These are phyloP conservation scores for Paramuricea clavata DNA, from an alignment of 92 coral and sea anemone species.

Conservation along the genomic window DNA sequence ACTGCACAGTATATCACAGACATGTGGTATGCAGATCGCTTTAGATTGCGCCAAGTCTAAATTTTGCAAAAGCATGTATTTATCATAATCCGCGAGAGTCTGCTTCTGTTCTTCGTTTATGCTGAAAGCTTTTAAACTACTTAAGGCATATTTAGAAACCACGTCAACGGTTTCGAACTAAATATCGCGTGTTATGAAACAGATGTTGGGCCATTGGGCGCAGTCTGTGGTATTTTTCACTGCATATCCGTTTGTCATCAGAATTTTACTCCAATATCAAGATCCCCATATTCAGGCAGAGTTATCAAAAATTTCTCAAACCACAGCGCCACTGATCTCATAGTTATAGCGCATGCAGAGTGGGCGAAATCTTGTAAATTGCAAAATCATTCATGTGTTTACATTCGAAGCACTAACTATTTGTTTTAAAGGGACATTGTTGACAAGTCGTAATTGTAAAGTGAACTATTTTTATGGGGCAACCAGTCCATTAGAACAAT, in stretches of 20 bases:
- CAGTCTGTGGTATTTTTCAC: not conserved
- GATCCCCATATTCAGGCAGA: not conserved
- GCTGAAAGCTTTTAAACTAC: not conserved
- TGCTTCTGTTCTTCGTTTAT: not conserved
- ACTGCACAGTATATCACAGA: too few species aligned
- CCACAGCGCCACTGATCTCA: too few species aligned
- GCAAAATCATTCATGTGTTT: slow-evolving; percentile 1
- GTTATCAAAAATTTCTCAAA: not conserved
- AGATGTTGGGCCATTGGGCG: not conserved
- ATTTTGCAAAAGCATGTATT: not conserved
- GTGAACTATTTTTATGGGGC: not conserved
- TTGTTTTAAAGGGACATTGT: not conserved
- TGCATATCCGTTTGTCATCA: slow-evolving; percentile 2
- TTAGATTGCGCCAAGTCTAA: not conserved
- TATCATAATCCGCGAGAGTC: not conserved
- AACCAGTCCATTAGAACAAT: not conserved
- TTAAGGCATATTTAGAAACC: not conserved
- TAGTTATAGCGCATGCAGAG: too few species aligned
- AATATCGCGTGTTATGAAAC: not conserved
- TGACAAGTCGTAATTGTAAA: not conserved
- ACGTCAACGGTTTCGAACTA: not conserved
- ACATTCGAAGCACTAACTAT: not conserved
- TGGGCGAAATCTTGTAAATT: not conserved
- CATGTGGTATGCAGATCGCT: not conserved
- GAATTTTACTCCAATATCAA: not conserved